Conservation (phyloP, 1,140 invertebrate species). For the Macrobrachium nipponense region DNA sequence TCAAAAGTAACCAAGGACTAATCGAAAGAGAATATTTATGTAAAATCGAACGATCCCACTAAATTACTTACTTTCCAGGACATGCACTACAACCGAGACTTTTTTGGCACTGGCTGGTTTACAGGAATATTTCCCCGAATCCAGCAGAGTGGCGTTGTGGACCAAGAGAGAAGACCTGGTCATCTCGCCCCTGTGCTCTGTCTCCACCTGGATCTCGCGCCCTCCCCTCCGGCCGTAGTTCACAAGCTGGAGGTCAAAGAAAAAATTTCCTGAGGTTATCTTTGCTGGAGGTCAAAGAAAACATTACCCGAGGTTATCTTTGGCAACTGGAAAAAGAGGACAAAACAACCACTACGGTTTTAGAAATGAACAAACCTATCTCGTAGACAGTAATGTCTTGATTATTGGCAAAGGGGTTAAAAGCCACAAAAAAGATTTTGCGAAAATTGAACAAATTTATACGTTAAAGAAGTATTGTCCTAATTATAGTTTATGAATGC, state of each 20-base stretch:
- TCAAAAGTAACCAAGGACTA: no score
- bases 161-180: constrained; percentile 41
- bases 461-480: no score
- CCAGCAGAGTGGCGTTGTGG: constrained; percentile 30
- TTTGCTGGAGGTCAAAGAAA: constrained; percentile 1
- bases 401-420: no score
- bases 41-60: not conserved
- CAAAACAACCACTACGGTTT: no score
- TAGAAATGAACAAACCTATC: not conserved
- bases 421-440: no score
- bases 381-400: no score
- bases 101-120: constrained; percentile 40
- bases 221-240: constrained; percentile 34
- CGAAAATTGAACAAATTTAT: no score
- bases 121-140: constrained; percentile 33
- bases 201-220: constrained; percentile 26
- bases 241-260: constrained; percentile 29
- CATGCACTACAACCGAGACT: constrained; percentile 36
- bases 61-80: constrained; percentile 23
- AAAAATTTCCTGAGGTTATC: not conserved
- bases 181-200: constrained; percentile 34
- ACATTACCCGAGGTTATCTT: no score
- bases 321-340: no score
- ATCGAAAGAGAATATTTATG: not conserved
- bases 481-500: no score